Base-by-base conservation (phyloP, 1,140 invertebrate species). In the Paracyclopina nana region DNA sequence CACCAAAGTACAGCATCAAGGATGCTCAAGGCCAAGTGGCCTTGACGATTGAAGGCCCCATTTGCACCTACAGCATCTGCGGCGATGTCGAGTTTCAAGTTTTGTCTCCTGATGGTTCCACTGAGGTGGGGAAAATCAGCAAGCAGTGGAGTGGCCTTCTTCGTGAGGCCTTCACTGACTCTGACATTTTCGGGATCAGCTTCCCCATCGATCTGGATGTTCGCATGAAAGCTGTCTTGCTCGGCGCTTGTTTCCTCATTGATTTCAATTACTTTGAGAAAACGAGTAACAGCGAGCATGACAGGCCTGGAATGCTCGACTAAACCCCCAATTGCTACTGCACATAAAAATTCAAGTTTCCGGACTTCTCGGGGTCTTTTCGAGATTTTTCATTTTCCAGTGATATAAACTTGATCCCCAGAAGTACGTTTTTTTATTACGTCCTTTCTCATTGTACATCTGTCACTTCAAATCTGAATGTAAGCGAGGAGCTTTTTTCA, bases 31-130 rank as follows among this genome's bases (percentile, higher is more conserved):
- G 79, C 20, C 75, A 85, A 45, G 74, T 74, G 0, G 76, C 90
- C 1, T 65, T 92, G 5, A 70, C 69, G 53, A 81, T 94, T 56
- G 77, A 83, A 62, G 87, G 86, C 4, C 85, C 87, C 0, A 63
- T 82, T 31, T 85, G 80, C 63, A 80, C 79, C 0, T 78, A 73
- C 58, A 76, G 73, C 38, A 70, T 84, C 24, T 87, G 81, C 65
- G 80, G 81, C 8, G 78, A 85, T 60, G 78, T 86, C 1, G 75
- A 69, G 56, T 78, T 78, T 63, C 31, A 57, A 54, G 59, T 61
- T 5, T 27, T 54, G 18, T 56, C 59, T 9, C 31, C 56, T 31
- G 56, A 57, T 55, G 60, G 57, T 9, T 44, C 50, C 4, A 60
- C 58, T 1, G 56, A 63, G 48, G 62, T 69, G 22, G 68, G 68